Evolutionary conservation across 1,140 invertebrate species (phyloP).

Genomic region (Hylaeus volcanicus): DNA sequence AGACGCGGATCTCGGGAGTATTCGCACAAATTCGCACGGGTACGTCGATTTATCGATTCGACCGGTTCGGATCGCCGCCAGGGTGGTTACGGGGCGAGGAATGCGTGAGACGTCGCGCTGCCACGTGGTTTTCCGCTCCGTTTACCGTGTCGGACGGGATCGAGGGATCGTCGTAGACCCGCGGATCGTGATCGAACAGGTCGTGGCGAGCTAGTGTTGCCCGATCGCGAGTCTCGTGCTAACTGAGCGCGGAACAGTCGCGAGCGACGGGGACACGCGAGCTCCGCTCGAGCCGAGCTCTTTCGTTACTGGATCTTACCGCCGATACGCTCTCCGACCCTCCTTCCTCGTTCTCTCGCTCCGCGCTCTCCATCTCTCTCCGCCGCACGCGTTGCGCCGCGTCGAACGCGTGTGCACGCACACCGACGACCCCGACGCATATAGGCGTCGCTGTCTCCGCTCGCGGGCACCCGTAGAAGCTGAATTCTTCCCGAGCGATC

Average conservation of each 20-base stretch:
- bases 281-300: constrained; percentile 45
- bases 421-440: not conserved
- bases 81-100: no score
- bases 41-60: no score
- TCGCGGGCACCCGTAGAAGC: not conserved
- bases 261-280: constrained; percentile 61
- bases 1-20: no score
- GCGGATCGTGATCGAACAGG: constrained; percentile 16
- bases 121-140: constrained; percentile 20
- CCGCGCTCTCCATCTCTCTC: not conserved
- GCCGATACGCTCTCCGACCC: constrained; percentile 44
- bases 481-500: no score
- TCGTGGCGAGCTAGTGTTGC: constrained; percentile 61
- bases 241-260: constrained; percentile 71
- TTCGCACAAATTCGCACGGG: no score
- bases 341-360: constrained; percentile 11
- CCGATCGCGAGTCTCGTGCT: constrained; percentile 77
- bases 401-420: not conserved
- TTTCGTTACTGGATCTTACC: constrained; percentile 67
- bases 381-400: not conserved
- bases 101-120: not conserved
- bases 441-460: not conserved
- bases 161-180: not conserved
- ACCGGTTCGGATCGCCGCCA: no score
- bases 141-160: constrained; percentile 1